phyloP scores from a whole-genome alignment of 35 echinoderm and acorn worm genomes.

The Stichopus chloronotus region DNA sequence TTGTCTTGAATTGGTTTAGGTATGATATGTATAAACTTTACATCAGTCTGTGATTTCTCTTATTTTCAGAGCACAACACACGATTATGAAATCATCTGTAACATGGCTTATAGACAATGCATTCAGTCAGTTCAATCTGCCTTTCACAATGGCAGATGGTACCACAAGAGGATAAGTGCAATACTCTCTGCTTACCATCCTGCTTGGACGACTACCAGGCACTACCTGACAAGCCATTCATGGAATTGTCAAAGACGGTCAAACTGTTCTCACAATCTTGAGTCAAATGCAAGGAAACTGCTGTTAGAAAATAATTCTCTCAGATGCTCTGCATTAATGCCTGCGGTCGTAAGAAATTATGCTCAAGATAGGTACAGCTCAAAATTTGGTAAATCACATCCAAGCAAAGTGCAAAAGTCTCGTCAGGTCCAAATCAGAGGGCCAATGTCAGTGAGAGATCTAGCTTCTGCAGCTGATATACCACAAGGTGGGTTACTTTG shows the following conservation, averaged over 20 bases:
- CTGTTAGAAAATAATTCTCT: neutral
- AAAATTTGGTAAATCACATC: neutral
- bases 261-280: neutral
- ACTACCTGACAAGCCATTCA: neutral
- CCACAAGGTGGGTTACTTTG: neutral
- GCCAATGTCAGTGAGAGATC: constrained; percentile 24
- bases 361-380: neutral
- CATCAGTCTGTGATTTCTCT: neutral
- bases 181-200: too few species aligned
- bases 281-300: neutral
- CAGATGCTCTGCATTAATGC: neutral
- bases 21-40: neutral
- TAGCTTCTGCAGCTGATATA: neutral
- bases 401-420: neutral
- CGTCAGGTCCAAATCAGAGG: constrained; percentile 24
- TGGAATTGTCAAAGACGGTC: neutral
- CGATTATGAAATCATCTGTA: neutral
- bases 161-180: neutral
- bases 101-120: neutral
- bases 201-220: neutral
- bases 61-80: neutral
- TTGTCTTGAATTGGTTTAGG: neutral
- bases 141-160: neutral
- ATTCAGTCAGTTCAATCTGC: neutral
- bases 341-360: constrained; percentile 19